Base-by-base conservation (phyloP, 2,113 vertebrate species). In the Catharus minimus region DNA sequence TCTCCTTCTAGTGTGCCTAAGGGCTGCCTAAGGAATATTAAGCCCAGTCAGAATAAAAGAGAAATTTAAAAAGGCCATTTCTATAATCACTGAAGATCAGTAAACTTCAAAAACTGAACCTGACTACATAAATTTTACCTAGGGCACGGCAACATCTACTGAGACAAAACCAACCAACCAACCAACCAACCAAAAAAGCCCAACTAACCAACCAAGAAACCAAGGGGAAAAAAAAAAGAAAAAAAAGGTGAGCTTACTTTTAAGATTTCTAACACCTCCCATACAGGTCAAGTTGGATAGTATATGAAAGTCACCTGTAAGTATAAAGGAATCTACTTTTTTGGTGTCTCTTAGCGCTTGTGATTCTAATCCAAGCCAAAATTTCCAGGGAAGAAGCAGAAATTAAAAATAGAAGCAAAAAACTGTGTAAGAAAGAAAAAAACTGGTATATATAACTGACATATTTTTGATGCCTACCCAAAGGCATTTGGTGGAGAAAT, bases 371-470 rank as follows among this genome's bases (percentile, higher is more conserved):
- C 12, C 8, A 86, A 65, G 13, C 4, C 41, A 43, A 73, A 73
- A 20, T 44, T 77, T 61, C 9, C 10, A 27, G 6, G 64, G 23
- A 9, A 74, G 32, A 88, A 86, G 13, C 11, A 62, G 10, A 69
- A 92, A 73, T 38, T 50, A 24, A 76, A 75, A 82, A 30, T 18
- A 49, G 61, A 78, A 72, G 2, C 5, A 4, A 55, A 66, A 89
- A 86, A 20, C 3, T 49, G 0, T 11, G 26, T n/a, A 15, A 8
- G 19, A 69, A 91, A 73, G 2, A 38, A 75, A 57, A 72, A 72
- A 26, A 0, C 0, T 11, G 15, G 4, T 30, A 28, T 16, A 20
- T 23, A 15, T 23, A 47, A 41, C 41, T 64, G 50, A 41, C 10
- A 39, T 57, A 46, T 50, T 79, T 21, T n/a, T 87, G 27, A 62